phyloP scores from a whole-genome alignment of 2,797 vertebrate genomes.

The Geotrypetes seraphini region DNA sequence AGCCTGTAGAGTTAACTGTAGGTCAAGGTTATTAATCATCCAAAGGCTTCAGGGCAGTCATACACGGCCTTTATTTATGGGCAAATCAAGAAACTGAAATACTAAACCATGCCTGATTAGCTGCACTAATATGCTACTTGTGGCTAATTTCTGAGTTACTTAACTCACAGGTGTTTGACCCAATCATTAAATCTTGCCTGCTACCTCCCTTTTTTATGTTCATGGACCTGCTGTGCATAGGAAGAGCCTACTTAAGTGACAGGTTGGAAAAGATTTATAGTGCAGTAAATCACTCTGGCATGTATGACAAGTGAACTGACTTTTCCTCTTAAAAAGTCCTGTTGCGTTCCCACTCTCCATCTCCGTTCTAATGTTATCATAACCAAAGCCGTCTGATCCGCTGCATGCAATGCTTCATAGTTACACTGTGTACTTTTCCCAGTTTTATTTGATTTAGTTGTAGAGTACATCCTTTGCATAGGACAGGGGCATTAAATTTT shows the following conservation, averaged over 20 bases:
- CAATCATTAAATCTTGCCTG: slow-evolving; percentile 73
- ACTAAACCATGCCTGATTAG: slow-evolving; percentile 93
- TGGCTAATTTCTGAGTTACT: slow-evolving; percentile 90
- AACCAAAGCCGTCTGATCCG: slow-evolving; percentile 46
- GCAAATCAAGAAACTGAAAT: slow-evolving; percentile 85
- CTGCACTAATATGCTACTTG: slow-evolving; percentile 96
- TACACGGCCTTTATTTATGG: slow-evolving; percentile 84
- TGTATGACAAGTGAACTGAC: slow-evolving; percentile 61
- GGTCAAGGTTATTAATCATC: slow-evolving; percentile 89
- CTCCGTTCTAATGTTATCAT: slow-evolving; percentile 74
- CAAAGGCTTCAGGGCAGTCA: slow-evolving; percentile 68
- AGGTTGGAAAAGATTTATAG: slow-evolving; percentile 79
- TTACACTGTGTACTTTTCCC: slow-evolving; percentile 50
- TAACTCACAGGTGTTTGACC: slow-evolving; percentile 90
- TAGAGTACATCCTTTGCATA: slow-evolving; percentile 44
- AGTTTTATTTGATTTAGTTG: slow-evolving; percentile 53
- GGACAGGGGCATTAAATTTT: slow-evolving; percentile 38
- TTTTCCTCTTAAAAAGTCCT: slow-evolving; percentile 39
- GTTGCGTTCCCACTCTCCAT: slow-evolving; percentile 53
- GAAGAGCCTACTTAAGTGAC: slow-evolving; percentile 79
- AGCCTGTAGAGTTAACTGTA: slow-evolving; percentile 65
- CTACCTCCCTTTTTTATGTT: slow-evolving; percentile 46
- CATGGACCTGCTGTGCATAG: slow-evolving; percentile 69
- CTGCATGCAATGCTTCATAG: slow-evolving; percentile 39
- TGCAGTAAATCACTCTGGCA: slow-evolving; percentile 64